Evolutionary conservation across 2,113 vertebrate genomes (phyloP).

Genomic region (Willisornis vidua): DNA sequence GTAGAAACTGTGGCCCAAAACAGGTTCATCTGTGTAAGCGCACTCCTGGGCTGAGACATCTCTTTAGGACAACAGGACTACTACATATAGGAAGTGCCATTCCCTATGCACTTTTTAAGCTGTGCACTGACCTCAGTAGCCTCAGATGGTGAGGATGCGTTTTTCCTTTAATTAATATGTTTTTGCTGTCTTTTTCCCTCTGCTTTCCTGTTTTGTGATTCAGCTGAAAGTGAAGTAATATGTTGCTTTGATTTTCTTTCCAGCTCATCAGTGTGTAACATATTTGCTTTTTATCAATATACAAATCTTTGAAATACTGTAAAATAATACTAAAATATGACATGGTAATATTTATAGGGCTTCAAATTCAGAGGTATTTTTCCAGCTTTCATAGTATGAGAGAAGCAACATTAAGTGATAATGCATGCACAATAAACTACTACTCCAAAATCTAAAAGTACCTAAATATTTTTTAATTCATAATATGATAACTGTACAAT

Average conservation of each 20-base stretch:
- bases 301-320: neutral
- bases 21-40: fast-evolving
- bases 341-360: neutral
- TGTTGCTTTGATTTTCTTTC: neutral
- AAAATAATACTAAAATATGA: neutral
- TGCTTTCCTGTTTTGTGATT: neutral
- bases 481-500: neutral
- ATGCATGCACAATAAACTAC: neutral
- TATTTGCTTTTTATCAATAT: neutral
- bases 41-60: neutral
- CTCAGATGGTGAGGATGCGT: neutral
- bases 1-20: neutral
- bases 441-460: neutral
- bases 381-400: neutral
- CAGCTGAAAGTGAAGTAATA: neutral
- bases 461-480: neutral
- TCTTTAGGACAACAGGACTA: neutral
- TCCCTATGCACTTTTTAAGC: neutral
- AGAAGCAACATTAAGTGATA: neutral
- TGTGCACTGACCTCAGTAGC: neutral
- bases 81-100: neutral
- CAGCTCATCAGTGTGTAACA: neutral
- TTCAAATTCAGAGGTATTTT: neutral
- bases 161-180: neutral
- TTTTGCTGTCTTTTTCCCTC: neutral